These are phyloP conservation scores for Gnathonemus echidnorhynchus DNA, from an alignment of 2,113 vertebrate species.

Conservation along the genomic window DNA sequence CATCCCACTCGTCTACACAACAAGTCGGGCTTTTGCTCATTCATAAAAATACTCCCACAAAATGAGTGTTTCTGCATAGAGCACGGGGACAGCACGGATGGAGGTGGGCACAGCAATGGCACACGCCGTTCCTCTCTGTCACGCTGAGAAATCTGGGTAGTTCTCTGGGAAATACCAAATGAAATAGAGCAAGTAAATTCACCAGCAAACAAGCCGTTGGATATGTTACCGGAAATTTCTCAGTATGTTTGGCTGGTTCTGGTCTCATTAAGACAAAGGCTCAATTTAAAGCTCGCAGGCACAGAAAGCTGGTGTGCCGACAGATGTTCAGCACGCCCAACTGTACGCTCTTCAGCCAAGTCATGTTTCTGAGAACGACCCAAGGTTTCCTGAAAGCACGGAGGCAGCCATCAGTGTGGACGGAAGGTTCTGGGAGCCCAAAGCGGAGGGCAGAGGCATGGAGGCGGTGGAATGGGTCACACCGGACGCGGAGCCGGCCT, in stretches of 20 bases:
- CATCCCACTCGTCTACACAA: not conserved
- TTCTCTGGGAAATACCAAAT: not conserved
- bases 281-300: not conserved
- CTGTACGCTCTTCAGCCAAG: not conserved
- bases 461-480: conserved; percentile 7
- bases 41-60: not conserved
- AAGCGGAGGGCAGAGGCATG: not conserved
- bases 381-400: not conserved
- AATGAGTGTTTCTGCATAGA: not conserved
- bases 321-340: not conserved
- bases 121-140: not conserved
- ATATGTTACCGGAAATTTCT: not conserved
- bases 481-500: not conserved
- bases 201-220: not conserved
- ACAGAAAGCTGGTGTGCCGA: not conserved
- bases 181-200: not conserved
- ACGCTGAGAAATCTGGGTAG: not conserved
- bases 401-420: not conserved
- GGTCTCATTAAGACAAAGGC: not conserved
- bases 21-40: not conserved
- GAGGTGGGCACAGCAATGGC: not conserved
- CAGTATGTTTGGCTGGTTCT: not conserved
- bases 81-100: not conserved
- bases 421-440: not conserved
- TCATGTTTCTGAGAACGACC: not conserved